Evolutionary conservation across 1,140 invertebrate genomes (phyloP), one percentile per base, ranked within the genome.

Genomic region (Lasioglossum albipes): DNA sequence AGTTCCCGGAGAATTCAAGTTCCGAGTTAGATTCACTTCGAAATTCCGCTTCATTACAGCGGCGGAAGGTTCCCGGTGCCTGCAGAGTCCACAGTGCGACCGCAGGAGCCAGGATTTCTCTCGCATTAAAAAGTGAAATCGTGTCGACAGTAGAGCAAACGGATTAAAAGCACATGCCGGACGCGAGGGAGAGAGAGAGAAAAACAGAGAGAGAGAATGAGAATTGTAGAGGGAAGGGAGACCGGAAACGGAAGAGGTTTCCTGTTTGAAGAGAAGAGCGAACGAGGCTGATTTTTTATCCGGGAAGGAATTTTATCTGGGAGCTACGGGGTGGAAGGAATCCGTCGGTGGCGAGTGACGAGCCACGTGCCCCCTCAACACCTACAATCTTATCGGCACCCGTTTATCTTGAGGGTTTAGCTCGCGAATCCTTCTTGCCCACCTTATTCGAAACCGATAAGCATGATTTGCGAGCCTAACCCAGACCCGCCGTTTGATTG

Each of bases 281-380:
- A 49, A 49, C 36, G 68, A n/a, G 22, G 45, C 31, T 73, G 41
- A 69, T 74, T 73, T 79, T 79, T 79, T 79, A 73, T 74, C 61
- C 31, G 18, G 22, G 68, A 49, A 18, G 5, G 20, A 18, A 20
- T 12, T 49, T 13, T 13, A 3, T 49, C 45, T 12, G 45, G 10
- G 45, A 13, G 10, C 10, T 12, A 13, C 52, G 52, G 52, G 49
- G n/a, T 61, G 59, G 59, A 75, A 41, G 41, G 72, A 62, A 75
- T 68, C 42, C 57, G 52, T 75, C 65, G 57, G 4, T 62, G 42
- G 57, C 65, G 75, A 22, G 73, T 80, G 79, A 80, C 65, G 57
- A 68, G 79, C 54, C 79, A 75, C 73, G 79, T 54, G 79, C 64
- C 70, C 61, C 70, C 49, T 74, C 54, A 74, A 79, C 70, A 74